Conservation (phyloP, 1,140 invertebrate species). For the Anthonomus grandis region DNA sequence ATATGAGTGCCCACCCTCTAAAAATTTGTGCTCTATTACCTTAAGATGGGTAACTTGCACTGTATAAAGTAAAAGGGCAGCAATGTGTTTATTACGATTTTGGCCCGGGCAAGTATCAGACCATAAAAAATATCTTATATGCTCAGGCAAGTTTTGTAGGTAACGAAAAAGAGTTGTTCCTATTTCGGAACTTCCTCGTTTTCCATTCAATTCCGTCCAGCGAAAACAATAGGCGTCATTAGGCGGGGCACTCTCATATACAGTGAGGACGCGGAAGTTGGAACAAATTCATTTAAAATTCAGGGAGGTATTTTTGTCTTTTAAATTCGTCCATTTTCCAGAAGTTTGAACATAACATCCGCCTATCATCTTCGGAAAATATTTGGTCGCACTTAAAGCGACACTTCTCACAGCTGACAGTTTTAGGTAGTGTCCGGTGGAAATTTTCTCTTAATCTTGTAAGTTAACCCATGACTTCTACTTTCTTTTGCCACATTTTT, state of each 20-base stretch:
- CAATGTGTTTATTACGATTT: slow-evolving; percentile 21
- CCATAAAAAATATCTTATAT: slow-evolving; percentile 6
- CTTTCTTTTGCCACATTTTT: too few species aligned
- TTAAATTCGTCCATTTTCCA: too few species aligned
- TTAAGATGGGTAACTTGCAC: slow-evolving; percentile 14
- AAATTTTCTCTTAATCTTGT: too few species aligned
- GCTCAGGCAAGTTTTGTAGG: slow-evolving; percentile 13
- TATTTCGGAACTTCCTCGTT: slow-evolving; percentile 7
- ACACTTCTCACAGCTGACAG: too few species aligned
- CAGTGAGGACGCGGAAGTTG: too few species aligned
- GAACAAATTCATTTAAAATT: too few species aligned
- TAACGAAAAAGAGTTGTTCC: slow-evolving; percentile 12
- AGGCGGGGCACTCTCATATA: not conserved
- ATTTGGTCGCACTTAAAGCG: too few species aligned
- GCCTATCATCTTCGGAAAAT: too few species aligned
- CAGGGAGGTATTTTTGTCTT: too few species aligned
- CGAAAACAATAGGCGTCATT: not conserved
- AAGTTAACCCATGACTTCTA: too few species aligned
- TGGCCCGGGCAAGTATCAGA: slow-evolving; percentile 16
- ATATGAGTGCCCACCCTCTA: slow-evolving; percentile 45
- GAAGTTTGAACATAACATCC: too few species aligned
- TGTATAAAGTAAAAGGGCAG: slow-evolving; percentile 14
- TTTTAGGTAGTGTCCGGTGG: too few species aligned
- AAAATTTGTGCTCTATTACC: slow-evolving; percentile 40
- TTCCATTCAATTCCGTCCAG: slow-evolving; percentile 4